Evolutionary conservation across 1,140 invertebrate species (phyloP).

Genomic region (Drosophila kanapiae): DNA sequence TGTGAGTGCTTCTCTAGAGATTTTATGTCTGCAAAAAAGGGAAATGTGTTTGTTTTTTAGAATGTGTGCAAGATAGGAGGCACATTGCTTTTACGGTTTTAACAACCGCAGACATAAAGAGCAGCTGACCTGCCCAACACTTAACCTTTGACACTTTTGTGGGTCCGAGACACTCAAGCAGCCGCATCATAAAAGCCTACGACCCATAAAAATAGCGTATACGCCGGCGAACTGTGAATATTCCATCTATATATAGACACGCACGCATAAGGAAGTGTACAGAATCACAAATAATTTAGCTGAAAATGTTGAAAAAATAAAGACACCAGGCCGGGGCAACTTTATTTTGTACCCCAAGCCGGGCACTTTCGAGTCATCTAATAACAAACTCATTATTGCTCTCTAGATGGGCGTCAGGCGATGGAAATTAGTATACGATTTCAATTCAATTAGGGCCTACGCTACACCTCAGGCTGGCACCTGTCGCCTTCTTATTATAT

Average conservation of each 20-base stretch:
- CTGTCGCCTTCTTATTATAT: slow-evolving; percentile 1
- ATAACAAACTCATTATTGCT: slow-evolving; percentile 30
- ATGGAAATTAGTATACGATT: slow-evolving; percentile 35
- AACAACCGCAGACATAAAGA: slow-evolving; percentile 25
- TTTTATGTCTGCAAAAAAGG: neutral
- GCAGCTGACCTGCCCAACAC: slow-evolving; percentile 45
- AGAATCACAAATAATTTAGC: neutral
- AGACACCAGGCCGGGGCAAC: neutral
- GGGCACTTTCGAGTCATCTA: neutral
- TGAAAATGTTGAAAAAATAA: neutral
- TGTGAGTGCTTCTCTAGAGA: neutral
- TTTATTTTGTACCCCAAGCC: neutral
- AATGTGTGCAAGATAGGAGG: neutral
- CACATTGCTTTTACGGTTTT: neutral
- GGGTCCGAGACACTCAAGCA: slow-evolving; percentile 31
- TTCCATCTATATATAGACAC: neutral
- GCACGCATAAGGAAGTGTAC: slow-evolving; percentile 4
- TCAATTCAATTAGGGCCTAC: slow-evolving; percentile 39
- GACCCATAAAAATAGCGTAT: slow-evolving; percentile 42
- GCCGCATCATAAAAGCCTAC: slow-evolving; percentile 35
- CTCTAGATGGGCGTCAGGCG: slow-evolving; percentile 14
- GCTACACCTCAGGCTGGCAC: neutral
- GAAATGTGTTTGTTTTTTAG: neutral
- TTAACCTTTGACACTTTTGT: slow-evolving; percentile 46
- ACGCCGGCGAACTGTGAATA: slow-evolving; percentile 13